Percentiles rank a stretch among this genome's conserved stretches.
These are phyloP conservation scores for Dryobates pubescens DNA, from an alignment of 2,797 vertebrate species.

Conservation along the genomic window DNA sequence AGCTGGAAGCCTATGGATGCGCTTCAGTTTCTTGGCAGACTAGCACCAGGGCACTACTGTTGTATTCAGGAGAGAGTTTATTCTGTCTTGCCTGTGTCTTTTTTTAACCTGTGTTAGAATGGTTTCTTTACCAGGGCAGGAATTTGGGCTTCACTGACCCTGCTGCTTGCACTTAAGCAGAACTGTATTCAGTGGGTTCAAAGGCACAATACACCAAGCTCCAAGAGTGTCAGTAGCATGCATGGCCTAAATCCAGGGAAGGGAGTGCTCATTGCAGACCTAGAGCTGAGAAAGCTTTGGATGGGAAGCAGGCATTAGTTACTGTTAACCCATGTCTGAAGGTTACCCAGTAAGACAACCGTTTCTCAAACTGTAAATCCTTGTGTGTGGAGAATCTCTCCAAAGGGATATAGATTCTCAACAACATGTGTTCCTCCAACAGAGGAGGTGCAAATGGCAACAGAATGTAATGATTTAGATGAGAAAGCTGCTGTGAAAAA, in stretches of 20 bases:
- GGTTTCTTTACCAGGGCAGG: not conserved
- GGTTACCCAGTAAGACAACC: not conserved
- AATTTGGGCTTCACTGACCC: not conserved
- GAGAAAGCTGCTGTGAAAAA: not conserved
- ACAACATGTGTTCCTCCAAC: not conserved
- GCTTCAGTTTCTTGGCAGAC: not conserved
- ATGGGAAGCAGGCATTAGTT: not conserved
- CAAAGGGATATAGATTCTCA: not conserved
- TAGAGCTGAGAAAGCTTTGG: not conserved
- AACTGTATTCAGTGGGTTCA: not conserved
- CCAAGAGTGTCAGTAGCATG: not conserved
- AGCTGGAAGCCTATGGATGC: not conserved
- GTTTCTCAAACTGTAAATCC: not conserved
- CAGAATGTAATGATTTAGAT: constrained; percentile 29
- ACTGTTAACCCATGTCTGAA: not conserved
- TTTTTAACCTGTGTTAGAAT: accelerated
- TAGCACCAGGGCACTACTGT: not conserved
- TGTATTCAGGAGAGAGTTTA: not conserved
- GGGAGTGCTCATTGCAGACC: not conserved
- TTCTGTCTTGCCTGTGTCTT: not conserved
- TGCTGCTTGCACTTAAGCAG: not conserved
- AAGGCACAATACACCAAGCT: not conserved
- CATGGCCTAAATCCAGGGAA: not conserved
- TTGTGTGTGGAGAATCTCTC: not conserved
- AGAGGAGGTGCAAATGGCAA: constrained; percentile 15